phyloP scores from a whole-genome alignment of 2,888 invertebrate species.

The Sylvicola fuscatus region DNA sequence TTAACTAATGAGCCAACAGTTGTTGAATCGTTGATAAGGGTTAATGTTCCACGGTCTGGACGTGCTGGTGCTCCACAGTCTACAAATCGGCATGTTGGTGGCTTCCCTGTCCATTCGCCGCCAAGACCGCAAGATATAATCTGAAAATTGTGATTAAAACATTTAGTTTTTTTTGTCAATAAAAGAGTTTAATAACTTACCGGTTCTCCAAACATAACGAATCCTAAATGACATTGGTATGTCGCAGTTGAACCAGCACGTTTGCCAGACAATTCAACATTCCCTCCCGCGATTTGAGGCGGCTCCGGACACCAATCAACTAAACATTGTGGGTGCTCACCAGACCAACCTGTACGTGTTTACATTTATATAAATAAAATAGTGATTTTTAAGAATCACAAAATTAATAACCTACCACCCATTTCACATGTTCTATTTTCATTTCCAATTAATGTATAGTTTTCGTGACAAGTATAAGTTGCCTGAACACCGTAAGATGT shows the following conservation, averaged over 20 bases:
- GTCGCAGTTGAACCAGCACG: slow-evolving; percentile 62
- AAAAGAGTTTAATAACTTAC: slow-evolving; percentile 27
- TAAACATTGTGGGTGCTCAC: slow-evolving; percentile 57
- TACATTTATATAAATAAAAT: too few relatives aligned
- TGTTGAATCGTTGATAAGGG: slow-evolving; percentile 55
- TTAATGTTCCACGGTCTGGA: slow-evolving; percentile 53
- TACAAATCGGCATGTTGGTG: slow-evolving; percentile 67
- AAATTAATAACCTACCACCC: slow-evolving; percentile 28
- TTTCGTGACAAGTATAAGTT: slow-evolving; percentile 57
- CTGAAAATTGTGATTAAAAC: slow-evolving; percentile 22
- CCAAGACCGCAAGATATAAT: slow-evolving; percentile 66
- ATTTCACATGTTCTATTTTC: slow-evolving; percentile 50
- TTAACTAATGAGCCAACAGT: slow-evolving; percentile 59
- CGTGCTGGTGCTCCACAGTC: slow-evolving; percentile 69
- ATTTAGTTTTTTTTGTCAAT: neutral
- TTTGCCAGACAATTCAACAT: slow-evolving; percentile 46
- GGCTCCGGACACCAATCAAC: slow-evolving; percentile 81
- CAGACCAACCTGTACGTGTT: slow-evolving; percentile 57
- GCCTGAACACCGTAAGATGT: slow-evolving; percentile 65
- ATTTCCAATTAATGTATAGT: slow-evolving; percentile 65
- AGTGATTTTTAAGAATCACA: too few relatives aligned
- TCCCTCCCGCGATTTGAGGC: slow-evolving; percentile 52
- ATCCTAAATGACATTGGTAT: slow-evolving; percentile 65
- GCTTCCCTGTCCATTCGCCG: slow-evolving; percentile 61
- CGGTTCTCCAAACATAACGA: slow-evolving; percentile 61